phyloP scores from a whole-genome alignment of 2,888 invertebrate genomes.

The Machimus rusticus region DNA sequence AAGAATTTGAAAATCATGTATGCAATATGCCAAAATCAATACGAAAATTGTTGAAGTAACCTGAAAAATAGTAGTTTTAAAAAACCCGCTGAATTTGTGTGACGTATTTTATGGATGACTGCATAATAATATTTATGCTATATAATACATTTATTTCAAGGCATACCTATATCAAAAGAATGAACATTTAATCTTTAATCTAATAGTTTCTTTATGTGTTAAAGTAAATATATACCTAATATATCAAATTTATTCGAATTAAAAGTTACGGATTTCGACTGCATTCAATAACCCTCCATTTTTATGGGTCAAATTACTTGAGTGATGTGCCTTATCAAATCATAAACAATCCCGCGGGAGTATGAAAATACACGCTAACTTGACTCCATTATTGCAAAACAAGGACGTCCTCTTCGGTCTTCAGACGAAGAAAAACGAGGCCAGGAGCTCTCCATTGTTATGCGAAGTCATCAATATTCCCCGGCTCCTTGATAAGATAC shows the following conservation, averaged over 20 bases:
- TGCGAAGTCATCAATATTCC: slow-evolving; percentile 41
- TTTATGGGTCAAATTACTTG: slow-evolving; percentile 7
- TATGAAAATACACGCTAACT: slow-evolving; percentile 31
- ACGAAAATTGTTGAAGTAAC: too few species aligned
- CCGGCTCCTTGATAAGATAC: slow-evolving; percentile 29
- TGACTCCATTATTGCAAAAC: slow-evolving; percentile 28
- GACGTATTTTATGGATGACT: too few species aligned
- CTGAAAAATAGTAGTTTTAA: too few species aligned
- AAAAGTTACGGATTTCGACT: not conserved
- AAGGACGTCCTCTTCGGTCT: slow-evolving; percentile 14
- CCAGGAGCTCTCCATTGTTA: slow-evolving; percentile 31
- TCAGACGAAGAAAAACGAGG: not conserved
- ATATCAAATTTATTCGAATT: not conserved
- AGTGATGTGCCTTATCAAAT: slow-evolving; percentile 1
- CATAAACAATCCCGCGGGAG: slow-evolving; percentile 16
- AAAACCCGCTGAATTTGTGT: too few species aligned
- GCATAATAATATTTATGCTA: too few species aligned
- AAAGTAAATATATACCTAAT: too few species aligned
- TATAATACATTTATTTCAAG: too few species aligned
- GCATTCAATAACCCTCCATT: not conserved
- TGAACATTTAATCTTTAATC: too few species aligned
- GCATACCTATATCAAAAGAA: too few species aligned
- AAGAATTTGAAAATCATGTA: too few species aligned
- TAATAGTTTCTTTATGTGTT: too few species aligned
- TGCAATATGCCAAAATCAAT: too few species aligned